phyloP scores from a whole-genome alignment of 2,797 vertebrate genomes.

The Lepilemur ruficaudatus region DNA sequence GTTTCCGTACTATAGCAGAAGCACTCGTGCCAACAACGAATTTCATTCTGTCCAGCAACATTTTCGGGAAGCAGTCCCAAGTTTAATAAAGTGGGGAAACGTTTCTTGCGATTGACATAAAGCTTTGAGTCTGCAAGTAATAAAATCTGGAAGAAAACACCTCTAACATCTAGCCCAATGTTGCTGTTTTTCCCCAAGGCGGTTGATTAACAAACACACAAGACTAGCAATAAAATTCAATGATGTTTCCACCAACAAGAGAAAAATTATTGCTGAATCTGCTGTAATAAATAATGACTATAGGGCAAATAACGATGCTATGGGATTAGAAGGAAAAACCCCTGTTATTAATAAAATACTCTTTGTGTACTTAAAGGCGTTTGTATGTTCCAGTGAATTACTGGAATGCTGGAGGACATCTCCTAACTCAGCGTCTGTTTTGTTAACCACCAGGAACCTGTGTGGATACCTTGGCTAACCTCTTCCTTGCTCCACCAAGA shows the following conservation, averaged over 20 bases:
- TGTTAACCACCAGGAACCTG: conserved; percentile 42
- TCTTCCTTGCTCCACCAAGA: conserved; percentile 49
- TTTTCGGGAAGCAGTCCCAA: conserved; percentile 65
- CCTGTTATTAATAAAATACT: neutral
- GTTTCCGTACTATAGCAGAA: conserved; percentile 4
- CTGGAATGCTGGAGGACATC: neutral
- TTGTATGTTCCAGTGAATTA: conserved; percentile 21
- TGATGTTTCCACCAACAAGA: conserved; percentile 20
- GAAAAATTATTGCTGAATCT: conserved; percentile 36
- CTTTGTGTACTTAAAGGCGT: conserved; percentile 14
- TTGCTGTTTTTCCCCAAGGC: conserved; percentile 53
- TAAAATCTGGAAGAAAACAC: conserved; percentile 56
- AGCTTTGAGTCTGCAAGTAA: conserved; percentile 65
- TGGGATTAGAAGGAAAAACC: conserved; percentile 31
- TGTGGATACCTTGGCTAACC: conserved; percentile 62
- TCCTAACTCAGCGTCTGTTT: conserved; percentile 33
- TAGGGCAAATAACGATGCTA: conserved; percentile 12
- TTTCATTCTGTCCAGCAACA: neutral
- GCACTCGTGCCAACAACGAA: neutral
- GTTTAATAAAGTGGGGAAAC: conserved; percentile 59
- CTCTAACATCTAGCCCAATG: conserved; percentile 11
- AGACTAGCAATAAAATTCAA: conserved; percentile 56
- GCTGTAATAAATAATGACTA: neutral
- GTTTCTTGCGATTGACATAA: conserved; percentile 36
- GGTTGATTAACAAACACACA: conserved; percentile 4